These are phyloP conservation scores for Chaetogeoica ovagalla DNA, from an alignment of 2,888 invertebrate genomes.

Conservation along the genomic window DNA sequence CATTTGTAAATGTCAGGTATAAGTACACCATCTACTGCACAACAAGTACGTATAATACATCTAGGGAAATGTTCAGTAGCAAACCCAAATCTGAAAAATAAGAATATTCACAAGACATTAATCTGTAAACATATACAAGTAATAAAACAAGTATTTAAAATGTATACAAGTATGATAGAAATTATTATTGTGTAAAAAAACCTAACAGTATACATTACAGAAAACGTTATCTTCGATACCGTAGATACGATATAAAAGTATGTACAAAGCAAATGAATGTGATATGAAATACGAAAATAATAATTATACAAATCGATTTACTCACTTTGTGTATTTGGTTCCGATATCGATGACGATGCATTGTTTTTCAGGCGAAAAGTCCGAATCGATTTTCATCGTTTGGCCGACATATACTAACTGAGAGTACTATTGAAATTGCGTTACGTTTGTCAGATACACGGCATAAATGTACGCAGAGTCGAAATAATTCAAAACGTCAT, in stretches of 20 bases:
- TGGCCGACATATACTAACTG: background rate
- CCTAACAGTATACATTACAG: too few species aligned
- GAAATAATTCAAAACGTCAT: too few species aligned
- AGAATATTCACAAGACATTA: background rate
- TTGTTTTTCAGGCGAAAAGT: constrained; percentile 77
- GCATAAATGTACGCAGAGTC: too few species aligned
- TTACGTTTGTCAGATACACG: too few species aligned
- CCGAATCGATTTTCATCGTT: constrained; percentile 43
- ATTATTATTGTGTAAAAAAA: too few species aligned
- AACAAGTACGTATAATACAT: constrained; percentile 79
- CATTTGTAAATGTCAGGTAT: constrained; percentile 71
- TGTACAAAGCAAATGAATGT: too few species aligned
- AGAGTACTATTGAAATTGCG: too few species aligned
- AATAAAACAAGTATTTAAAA: background rate
- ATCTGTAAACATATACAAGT: background rate
- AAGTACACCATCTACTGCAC: constrained; percentile 66
- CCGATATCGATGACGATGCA: constrained; percentile 90
- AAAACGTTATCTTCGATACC: too few species aligned
- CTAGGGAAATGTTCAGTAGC: constrained; percentile 86
- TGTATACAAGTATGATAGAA: too few species aligned
- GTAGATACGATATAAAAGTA: too few species aligned
- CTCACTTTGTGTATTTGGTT: constrained; percentile 87
- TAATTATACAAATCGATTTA: constrained; percentile 25
- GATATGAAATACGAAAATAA: too few species aligned
- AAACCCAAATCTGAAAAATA: constrained; percentile 78